Base-by-base conservation (phyloP, 92 coral and sea anemone species). In the Plumapathes pennacea region DNA sequence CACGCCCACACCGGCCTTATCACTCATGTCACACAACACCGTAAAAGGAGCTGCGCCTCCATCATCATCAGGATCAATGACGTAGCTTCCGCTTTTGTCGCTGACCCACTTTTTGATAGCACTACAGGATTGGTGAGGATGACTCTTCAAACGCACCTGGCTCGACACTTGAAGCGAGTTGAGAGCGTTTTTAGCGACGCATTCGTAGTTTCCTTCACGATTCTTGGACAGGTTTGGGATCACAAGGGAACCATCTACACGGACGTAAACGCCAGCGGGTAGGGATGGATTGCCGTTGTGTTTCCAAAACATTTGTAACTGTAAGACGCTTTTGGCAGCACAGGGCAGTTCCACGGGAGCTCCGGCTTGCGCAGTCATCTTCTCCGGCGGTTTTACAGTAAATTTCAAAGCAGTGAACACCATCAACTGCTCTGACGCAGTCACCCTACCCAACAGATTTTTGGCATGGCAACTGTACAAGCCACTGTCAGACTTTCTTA, bases 11-110 rank as follows among this genome's bases (percentile, higher is more conserved):
- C n/a, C n/a, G n/a, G n/a, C n/a, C n/a, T n/a, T n/a, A n/a, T n/a
- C n/a, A n/a, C n/a, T n/a, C n/a, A n/a, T n/a, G n/a, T n/a, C n/a
- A n/a, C n/a, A n/a, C n/a, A n/a, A n/a, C n/a, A n/a, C 76, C 20
- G 13, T 18, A 55, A 56, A 55, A 3, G 76, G 54, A 3, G 24
- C 21, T 28, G 32, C 54, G 2, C 34, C 64, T 10, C 49, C 64
- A 14, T 57, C 50, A 38, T 50, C 17, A 12, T 57, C 64, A 21
- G 64, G 64, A 23, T 57, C 64, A 57, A 57, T 37, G 10, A 33
- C 15, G 28, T 57, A 57, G 33, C 19, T 34, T 29, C 64, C 62
- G 19, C 18, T n/a, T 9, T 40, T 21, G 4, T 4, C 46, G 11
- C 5, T 40, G 5, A 21, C 18, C 18, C 19, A 3, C 18, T 17